Evolutionary conservation across 2,888 invertebrate species (phyloP).

Genomic region (Napeogenes inachia): DNA sequence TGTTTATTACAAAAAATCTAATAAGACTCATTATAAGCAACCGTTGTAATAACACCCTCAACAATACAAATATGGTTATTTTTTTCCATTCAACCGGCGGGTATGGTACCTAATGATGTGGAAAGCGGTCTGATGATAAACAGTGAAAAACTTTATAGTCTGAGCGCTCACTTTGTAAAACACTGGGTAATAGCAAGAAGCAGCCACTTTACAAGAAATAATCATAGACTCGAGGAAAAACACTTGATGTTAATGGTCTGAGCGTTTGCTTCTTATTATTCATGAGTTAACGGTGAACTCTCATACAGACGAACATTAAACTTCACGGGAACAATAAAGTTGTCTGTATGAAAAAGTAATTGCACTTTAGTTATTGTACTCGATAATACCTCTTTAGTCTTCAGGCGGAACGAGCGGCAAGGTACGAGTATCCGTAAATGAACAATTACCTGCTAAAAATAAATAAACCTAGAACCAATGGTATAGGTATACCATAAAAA

Average conservation of each 20-base stretch:
- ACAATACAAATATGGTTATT: slow-evolving; percentile 13
- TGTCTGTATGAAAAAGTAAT: slow-evolving; percentile 26
- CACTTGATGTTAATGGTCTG: slow-evolving; percentile 55
- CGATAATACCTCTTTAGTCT: slow-evolving; percentile 23
- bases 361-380: slow-evolving; percentile 24
- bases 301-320: slow-evolving; percentile 34
- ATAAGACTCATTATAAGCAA: slow-evolving; percentile 18
- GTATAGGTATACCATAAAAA: too few relatives aligned
- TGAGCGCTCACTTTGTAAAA: slow-evolving; percentile 59
- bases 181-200: slow-evolving; percentile 65
- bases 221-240: slow-evolving; percentile 69
- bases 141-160: slow-evolving; percentile 51
- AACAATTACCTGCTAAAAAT: too few relatives aligned
- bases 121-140: slow-evolving; percentile 51
- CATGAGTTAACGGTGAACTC: slow-evolving; percentile 62
- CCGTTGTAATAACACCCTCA: slow-evolving; percentile 24
- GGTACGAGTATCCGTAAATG: too few relatives aligned
- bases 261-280: slow-evolving; percentile 61
- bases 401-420: slow-evolving; percentile 22
- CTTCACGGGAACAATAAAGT: slow-evolving; percentile 31
- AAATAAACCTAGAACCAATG: too few relatives aligned
- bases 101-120: slow-evolving; percentile 54
- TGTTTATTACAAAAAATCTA: neutral
- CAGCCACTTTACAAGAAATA: slow-evolving; percentile 68
- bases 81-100: slow-evolving; percentile 31